A percentile compares a stretch with the other conserved stretches of the same genome.
Evolutionary conservation across 2,888 invertebrate genomes (phyloP).

Genomic region (Polyploca ridens): DNA sequence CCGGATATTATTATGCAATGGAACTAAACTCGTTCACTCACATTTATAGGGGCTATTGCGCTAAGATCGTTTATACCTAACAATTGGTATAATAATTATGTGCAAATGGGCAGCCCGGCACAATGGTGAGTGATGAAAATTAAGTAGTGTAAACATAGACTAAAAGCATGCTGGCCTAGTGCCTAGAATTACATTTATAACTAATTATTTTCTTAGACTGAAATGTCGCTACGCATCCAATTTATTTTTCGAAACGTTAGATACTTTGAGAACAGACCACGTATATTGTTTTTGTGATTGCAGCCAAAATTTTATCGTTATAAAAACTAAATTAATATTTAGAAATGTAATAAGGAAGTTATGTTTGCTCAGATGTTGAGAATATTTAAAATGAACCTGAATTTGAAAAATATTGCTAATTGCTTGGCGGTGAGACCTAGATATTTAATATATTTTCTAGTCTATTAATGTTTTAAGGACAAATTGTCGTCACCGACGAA

Average conservation of each 20-base stretch:
- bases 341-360: slow-evolving; percentile 1
- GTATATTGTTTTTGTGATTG: slow-evolving; percentile 10
- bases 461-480: background rate
- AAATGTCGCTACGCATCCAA: background rate
- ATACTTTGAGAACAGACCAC: background rate
- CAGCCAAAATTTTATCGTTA: slow-evolving; percentile 7
- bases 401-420: background rate
- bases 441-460: background rate
- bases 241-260: slow-evolving; percentile 4
- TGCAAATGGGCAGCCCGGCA: background rate
- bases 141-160: slow-evolving; percentile 9
- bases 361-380: background rate
- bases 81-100: slow-evolving; percentile 11
- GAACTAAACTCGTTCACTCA: slow-evolving; percentile 6
- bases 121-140: slow-evolving; percentile 8
- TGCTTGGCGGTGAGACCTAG: background rate
- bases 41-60: slow-evolving; percentile 6
- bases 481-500: no score
- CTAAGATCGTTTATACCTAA: slow-evolving; percentile 1
- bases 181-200: slow-evolving; percentile 15
- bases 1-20: background rate
- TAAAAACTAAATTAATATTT: background rate
- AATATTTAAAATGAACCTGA: background rate
- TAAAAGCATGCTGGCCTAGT: slow-evolving; percentile 9
- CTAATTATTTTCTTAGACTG: slow-evolving; percentile 11